Conservation (phyloP, 1,140 invertebrate species). For the Conus betulinus region DNA sequence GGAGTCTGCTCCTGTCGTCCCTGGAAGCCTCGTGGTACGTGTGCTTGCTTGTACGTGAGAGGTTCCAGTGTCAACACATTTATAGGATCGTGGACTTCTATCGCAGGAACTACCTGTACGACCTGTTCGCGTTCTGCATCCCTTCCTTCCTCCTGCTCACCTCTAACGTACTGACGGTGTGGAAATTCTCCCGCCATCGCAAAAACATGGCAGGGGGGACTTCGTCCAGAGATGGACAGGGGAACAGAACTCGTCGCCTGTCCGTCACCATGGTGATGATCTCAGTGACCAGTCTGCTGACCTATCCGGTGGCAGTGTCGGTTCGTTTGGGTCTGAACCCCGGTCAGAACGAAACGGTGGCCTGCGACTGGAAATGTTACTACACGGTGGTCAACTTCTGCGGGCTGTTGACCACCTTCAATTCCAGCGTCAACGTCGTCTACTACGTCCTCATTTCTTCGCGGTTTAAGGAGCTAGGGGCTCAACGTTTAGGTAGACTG, state of each 20-base stretch:
- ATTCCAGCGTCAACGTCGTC: conserved; percentile 14
- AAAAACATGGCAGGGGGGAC: not conserved
- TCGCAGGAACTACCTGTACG: not conserved
- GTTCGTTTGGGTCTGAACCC: not conserved
- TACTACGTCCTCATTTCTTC: conserved; percentile 16
- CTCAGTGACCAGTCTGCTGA: not conserved
- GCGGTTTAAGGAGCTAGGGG: conserved; percentile 14
- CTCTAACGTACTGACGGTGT: not conserved
- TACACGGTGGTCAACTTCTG: not conserved
- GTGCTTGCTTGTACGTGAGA: not conserved
- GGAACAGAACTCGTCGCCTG: not conserved
- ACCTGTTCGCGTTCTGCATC: not conserved
- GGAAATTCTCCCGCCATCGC: not conserved
- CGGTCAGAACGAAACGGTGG: not conserved
- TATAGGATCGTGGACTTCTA: not conserved
- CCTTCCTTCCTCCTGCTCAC: not conserved
- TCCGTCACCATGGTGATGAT: conserved; percentile 11
- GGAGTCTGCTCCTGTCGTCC: not conserved
- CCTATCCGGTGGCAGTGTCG: not conserved
- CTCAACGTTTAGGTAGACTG: not conserved
- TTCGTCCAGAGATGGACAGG: not conserved
- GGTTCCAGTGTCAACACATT: not conserved
- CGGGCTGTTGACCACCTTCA: conserved; percentile 25
- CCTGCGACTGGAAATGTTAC: not conserved
- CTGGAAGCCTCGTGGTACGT: not conserved